Conservation (phyloP, 1,140 invertebrate species). For the Neodiprion pinetum region DNA sequence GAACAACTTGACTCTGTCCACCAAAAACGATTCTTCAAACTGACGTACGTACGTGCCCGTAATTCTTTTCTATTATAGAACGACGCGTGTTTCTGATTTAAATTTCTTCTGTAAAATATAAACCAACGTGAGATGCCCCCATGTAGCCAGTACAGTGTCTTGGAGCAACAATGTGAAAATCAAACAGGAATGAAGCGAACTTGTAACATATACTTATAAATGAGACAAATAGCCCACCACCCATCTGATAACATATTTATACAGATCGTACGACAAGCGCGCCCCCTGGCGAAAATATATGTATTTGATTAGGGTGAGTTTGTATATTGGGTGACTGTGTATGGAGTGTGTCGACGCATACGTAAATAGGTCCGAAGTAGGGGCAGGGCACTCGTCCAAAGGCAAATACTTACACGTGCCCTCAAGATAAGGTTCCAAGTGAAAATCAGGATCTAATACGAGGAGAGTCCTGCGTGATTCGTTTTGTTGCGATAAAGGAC, state of each 20-base stretch:
- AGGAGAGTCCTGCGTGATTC: no score
- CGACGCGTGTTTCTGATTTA: no score
- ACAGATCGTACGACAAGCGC: background rate
- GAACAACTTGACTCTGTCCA: no score
- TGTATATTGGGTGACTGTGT: conserved; percentile 33
- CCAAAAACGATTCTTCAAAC: no score
- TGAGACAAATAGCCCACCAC: background rate
- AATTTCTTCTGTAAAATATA: no score
- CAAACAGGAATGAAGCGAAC: no score
- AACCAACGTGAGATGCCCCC: no score
- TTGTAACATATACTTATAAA: background rate
- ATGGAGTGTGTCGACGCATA: conserved; percentile 50
- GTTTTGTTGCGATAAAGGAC: no score
- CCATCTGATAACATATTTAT: background rate
- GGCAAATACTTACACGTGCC: conserved; percentile 46
- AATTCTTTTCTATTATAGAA: no score
- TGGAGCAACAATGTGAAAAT: no score
- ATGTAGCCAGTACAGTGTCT: no score
- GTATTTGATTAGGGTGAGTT: conserved; percentile 41
- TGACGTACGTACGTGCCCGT: no score
- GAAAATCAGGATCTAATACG: background rate
- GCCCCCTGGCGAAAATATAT: conserved; percentile 21
- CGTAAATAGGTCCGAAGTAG: conserved; percentile 40
- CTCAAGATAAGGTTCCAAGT: conserved; percentile 43
- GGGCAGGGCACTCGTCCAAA: conserved; percentile 33